These are phyloP conservation scores for Porites evermanni DNA, from an alignment of 92 coral and sea anemone species.

Conservation along the genomic window DNA sequence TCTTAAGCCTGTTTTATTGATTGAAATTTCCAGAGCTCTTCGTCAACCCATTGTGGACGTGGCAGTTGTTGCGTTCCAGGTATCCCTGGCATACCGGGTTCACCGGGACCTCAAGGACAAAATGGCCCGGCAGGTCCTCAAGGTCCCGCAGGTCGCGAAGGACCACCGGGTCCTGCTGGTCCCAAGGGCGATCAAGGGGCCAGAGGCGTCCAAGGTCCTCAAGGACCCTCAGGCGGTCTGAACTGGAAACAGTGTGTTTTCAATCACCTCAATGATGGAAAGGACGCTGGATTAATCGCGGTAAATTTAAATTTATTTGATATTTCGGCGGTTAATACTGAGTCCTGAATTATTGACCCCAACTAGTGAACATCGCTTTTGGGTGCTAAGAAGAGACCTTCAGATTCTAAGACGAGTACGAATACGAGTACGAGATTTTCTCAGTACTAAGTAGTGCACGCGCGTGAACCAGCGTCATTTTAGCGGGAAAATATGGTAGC, in stretches of 20 bases:
- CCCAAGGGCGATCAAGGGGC: background rate
- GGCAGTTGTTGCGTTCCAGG: constrained; percentile 10
- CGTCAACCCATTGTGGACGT: background rate
- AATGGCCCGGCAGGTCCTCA: background rate
- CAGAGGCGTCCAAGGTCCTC: background rate
- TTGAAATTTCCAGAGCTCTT: background rate
- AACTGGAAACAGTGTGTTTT: constrained; percentile 21
- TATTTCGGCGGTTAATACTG: too few species aligned
- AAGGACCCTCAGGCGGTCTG: background rate
- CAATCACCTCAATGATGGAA: background rate
- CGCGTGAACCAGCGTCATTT: too few species aligned
- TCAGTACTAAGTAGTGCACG: too few species aligned
- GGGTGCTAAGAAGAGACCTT: too few species aligned
- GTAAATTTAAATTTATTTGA: background rate
- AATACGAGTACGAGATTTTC: too few species aligned
- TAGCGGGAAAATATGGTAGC: too few species aligned
- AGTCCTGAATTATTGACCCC: too few species aligned
- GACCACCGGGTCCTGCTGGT: background rate
- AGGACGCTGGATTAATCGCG: constrained; percentile 5
- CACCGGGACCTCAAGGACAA: constrained; percentile 13
- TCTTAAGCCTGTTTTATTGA: too few species aligned
- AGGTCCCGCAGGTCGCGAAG: background rate
- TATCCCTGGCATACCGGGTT: constrained; percentile 23
- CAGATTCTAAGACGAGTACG: too few species aligned
- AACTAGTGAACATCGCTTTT: too few species aligned